Conservation (phyloP, 2,888 invertebrate genomes). For the Phalangium opilio region DNA sequence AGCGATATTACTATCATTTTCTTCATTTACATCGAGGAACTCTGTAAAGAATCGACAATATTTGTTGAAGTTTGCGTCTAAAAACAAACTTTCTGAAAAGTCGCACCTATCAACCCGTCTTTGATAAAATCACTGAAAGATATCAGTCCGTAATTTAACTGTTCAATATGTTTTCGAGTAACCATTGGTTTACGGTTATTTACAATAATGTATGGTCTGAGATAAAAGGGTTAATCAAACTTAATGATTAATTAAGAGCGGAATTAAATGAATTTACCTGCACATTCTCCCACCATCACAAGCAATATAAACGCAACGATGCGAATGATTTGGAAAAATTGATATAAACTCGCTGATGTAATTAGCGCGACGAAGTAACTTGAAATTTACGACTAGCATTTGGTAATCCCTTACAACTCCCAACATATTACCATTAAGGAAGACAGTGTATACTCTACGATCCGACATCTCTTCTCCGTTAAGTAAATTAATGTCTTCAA, state of each 20-base stretch:
- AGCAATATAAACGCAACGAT: slow-evolving; percentile 81
- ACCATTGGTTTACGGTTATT: slow-evolving; percentile 60
- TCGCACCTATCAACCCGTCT: slow-evolving; percentile 48
- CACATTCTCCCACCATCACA: slow-evolving; percentile 93
- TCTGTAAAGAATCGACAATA: slow-evolving; percentile 50
- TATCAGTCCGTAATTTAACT: slow-evolving; percentile 56
- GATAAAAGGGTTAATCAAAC: slow-evolving; percentile 10
- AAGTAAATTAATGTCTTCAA: slow-evolving; percentile 73
- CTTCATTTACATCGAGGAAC: slow-evolving; percentile 96
- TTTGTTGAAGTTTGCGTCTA: too few relatives aligned
- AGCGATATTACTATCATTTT: slow-evolving; percentile 88
- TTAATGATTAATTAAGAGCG: too few relatives aligned
- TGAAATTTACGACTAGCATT: slow-evolving; percentile 59
- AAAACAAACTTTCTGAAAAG: too few relatives aligned
- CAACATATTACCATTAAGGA: slow-evolving; percentile 81
- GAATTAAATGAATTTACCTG: slow-evolving; percentile 34
- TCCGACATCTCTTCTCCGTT: slow-evolving; percentile 73
- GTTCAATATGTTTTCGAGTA: slow-evolving; percentile 59
- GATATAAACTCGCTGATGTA: slow-evolving; percentile 83
- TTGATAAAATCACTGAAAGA: slow-evolving; percentile 82
- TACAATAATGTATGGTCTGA: slow-evolving; percentile 84
- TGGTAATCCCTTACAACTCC: slow-evolving; percentile 70
- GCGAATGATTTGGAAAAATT: slow-evolving; percentile 64
- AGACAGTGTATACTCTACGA: slow-evolving; percentile 63
- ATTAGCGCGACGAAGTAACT: slow-evolving; percentile 66